Percentiles rank a stretch among this genome's conserved stretches.
Conservation (phyloP, 2,888 invertebrate species). For the Drepanosiphum platanoidis region DNA sequence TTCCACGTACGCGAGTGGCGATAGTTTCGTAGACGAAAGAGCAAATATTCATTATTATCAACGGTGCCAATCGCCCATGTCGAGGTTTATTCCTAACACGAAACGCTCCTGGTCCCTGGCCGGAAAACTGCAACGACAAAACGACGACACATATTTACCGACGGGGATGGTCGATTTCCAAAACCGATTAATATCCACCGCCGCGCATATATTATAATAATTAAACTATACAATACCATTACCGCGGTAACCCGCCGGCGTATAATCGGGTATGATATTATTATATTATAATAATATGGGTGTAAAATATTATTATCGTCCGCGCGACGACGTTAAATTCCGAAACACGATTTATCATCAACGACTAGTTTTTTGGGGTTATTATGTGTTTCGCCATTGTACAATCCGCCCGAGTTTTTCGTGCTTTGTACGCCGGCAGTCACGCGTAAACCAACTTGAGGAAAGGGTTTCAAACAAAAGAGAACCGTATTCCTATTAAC, state of each 20-base stretch:
- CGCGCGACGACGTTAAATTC: neutral
- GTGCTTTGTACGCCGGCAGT: conserved; percentile 34
- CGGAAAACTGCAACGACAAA: neutral
- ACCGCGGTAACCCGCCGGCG: neutral
- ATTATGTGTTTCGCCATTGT: conserved; percentile 2
- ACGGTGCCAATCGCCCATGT: neutral
- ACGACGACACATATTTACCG: neutral
- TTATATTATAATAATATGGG: neutral
- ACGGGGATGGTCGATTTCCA: neutral
- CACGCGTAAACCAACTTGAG: conserved; percentile 33
- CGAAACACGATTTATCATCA: neutral
- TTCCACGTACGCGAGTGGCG: neutral
- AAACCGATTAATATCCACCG: neutral
- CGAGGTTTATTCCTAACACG: neutral
- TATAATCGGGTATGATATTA: neutral
- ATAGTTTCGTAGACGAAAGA: neutral
- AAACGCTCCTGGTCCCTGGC: neutral
- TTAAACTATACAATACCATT: neutral
- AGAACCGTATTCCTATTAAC: neutral
- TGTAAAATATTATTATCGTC: no score
- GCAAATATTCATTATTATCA: neutral
- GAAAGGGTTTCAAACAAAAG: conserved; percentile 33
- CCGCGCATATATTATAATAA: neutral
- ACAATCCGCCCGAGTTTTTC: conserved; percentile 20
- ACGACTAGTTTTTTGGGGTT: neutral